These are phyloP conservation scores for Euleptes europaea DNA, from an alignment of 2,113 vertebrate species.

Conservation along the genomic window DNA sequence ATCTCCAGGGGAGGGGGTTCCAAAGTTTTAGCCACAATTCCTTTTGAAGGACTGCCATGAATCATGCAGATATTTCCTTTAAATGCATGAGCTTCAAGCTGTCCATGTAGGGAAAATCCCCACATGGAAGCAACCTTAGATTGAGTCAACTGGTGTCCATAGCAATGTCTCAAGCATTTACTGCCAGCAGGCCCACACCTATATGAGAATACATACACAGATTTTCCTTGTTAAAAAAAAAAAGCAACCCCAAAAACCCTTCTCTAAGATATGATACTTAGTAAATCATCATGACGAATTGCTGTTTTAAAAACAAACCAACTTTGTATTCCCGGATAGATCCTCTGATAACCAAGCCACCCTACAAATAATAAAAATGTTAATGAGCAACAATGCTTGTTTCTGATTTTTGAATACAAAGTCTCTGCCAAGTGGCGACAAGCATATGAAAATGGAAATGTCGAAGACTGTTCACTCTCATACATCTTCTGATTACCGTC, in stretches of 20 bases:
- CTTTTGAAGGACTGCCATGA: too few species aligned
- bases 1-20: too few species aligned
- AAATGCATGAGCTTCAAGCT: too few species aligned
- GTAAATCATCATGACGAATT: not conserved
- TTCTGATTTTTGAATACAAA: not conserved
- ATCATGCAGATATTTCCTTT: too few species aligned
- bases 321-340: not conserved
- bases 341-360: not conserved
- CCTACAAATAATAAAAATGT: not conserved
- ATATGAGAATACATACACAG: not conserved
- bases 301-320: not conserved
- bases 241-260: too few species aligned
- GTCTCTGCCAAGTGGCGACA: not conserved
- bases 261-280: not conserved
- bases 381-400: not conserved
- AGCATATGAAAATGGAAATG: not conserved
- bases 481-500: not conserved
- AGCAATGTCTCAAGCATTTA: not conserved
- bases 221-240: not conserved
- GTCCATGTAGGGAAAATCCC: too few species aligned
- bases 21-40: too few species aligned
- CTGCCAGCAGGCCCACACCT: not conserved
- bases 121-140: too few species aligned
- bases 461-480: conserved; percentile 3
- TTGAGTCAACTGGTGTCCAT: too few species aligned